Evolutionary conservation across 2,888 invertebrate genomes (phyloP), one percentile per base, ranked within the genome.

Genomic region (Brachylomia viminalis): DNA sequence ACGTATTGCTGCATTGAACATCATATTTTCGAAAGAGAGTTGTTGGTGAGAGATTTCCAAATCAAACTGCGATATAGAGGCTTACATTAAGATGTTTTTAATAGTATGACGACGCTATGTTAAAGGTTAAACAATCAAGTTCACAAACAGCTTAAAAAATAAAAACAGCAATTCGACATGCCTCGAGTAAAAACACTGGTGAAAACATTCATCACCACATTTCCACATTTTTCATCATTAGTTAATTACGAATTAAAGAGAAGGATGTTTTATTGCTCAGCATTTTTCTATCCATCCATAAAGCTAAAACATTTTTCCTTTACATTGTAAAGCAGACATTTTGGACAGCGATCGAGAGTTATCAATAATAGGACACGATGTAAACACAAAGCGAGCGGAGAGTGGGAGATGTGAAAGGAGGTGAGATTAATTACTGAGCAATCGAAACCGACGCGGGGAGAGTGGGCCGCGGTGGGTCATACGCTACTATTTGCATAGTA

Each of bases 341-440:
- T 58, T 45, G 78, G 71, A 68, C 83, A 72, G 74, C 79, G 52
- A 86, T 79, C 64, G 72, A 86, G 70, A 73, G 86, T 72, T 82
- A 84, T 87, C 86, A 84, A 81, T 81, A 83, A 83, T 86, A 75
- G 71, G 76, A 86, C 85, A 81, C 80, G 80, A 86, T 88, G 86
- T 87, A 75, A 88, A 86, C 88, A 87, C 72, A 64, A 64, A 66
- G 69, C 58, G 82, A 72, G 86, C 82, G 81, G 83, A 74, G 77
- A 75, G 71, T 65, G 74, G 78, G 79, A 64, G 72, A 72, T 65
- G 76, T 79, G 76, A 70, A 83, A 81, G 83, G 89, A 87, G 90
- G 90, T 89, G 90, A 91, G 91, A 91, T 90, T 91, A 92, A 92
- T 92, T 92, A 91, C 88, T 86, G 90, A 91, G 90, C 89, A 88